phyloP scores from a whole-genome alignment of 1,140 invertebrate genomes.

The Arion vulgaris region DNA sequence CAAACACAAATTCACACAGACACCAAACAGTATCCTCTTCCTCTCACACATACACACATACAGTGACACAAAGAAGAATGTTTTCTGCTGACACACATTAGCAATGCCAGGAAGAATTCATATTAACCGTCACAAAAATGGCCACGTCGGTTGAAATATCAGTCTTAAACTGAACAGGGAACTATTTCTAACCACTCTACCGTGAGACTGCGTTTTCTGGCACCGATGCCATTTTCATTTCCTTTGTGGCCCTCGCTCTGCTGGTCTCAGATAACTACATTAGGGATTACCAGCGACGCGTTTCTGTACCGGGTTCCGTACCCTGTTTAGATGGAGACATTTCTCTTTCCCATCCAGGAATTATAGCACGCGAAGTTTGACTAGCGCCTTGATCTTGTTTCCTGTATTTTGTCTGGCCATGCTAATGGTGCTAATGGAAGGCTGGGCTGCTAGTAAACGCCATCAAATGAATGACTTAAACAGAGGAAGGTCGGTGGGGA shows the following conservation, averaged over 20 bases:
- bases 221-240: neutral
- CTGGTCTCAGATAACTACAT: neutral
- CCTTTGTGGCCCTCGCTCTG: neutral
- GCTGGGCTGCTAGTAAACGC: neutral
- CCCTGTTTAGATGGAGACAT: neutral
- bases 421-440: conserved; percentile 14
- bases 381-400: neutral
- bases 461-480: neutral
- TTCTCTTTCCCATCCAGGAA: neutral
- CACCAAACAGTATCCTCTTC: neutral
- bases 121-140: neutral
- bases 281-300: neutral
- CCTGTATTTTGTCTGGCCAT: neutral
- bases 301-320: neutral
- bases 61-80: neutral
- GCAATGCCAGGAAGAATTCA: neutral
- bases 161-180: neutral
- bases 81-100: neutral
- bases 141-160: neutral
- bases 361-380: neutral
- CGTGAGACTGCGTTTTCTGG: conserved; percentile 2
- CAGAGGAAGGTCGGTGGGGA: neutral
- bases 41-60: neutral
- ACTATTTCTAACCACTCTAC: neutral
- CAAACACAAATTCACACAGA: neutral